phyloP scores from a whole-genome alignment of 2,888 invertebrate genomes.

The Hyposoter dolosus region DNA sequence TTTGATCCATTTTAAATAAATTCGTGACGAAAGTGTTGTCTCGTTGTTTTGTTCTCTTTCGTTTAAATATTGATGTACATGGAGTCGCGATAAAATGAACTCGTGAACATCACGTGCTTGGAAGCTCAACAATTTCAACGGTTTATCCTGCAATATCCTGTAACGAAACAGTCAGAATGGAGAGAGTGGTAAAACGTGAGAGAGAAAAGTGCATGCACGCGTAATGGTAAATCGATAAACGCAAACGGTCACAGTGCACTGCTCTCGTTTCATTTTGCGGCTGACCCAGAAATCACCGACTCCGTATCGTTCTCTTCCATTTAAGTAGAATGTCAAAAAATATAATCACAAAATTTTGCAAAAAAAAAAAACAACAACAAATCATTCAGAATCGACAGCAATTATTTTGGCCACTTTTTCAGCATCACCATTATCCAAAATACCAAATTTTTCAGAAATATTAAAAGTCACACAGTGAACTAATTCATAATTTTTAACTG shows the following conservation, averaged over 20 bases:
- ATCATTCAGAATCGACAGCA: not conserved
- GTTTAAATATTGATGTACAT: slow-evolving; percentile 17
- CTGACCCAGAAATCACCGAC: slow-evolving; percentile 50
- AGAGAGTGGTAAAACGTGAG: slow-evolving; percentile 6
- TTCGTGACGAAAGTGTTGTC: slow-evolving; percentile 11
- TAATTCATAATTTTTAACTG: too few species aligned
- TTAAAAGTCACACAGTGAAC: too few species aligned
- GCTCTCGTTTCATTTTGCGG: slow-evolving; percentile 46
- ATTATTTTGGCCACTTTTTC: not conserved
- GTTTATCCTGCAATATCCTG: slow-evolving; percentile 20
- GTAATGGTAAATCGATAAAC: slow-evolving; percentile 65
- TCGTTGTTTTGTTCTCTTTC: slow-evolving; percentile 5
- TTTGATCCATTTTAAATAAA: slow-evolving; percentile 12
- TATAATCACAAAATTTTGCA: not conserved
- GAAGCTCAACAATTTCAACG: slow-evolving; percentile 34
- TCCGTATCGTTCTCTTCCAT: not conserved
- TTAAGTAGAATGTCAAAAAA: not conserved
- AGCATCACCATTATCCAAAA: not conserved
- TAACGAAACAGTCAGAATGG: slow-evolving; percentile 16
- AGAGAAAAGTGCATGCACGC: slow-evolving; percentile 29
- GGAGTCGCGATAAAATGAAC: not conserved
- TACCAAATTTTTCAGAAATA: not conserved
- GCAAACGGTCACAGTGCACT: slow-evolving; percentile 46
- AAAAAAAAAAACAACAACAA: not conserved
- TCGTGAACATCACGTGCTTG: not conserved